A percentile compares a stretch with the other conserved stretches of the same genome.
Evolutionary conservation across 2,797 vertebrate genomes (phyloP).

Genomic region (Harpagifer antarcticus): DNA sequence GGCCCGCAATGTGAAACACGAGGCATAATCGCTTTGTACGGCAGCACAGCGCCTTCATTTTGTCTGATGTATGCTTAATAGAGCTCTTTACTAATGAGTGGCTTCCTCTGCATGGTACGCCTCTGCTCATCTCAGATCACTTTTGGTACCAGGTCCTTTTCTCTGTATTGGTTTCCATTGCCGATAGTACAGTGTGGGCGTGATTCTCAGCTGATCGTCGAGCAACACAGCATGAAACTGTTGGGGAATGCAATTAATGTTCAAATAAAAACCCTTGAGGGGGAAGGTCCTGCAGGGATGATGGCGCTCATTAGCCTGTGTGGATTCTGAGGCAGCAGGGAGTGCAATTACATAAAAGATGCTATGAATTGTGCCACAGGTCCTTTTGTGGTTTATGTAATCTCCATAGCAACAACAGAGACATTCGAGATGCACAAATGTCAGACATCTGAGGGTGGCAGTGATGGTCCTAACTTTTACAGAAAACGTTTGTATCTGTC

Average conservation of each 20-base stretch:
- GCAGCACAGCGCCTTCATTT: slow-evolving; percentile 35
- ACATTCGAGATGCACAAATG: slow-evolving; percentile 21
- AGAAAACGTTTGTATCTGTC: slow-evolving; percentile 12
- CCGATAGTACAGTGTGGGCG: too few relatives aligned
- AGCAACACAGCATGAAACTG: too few relatives aligned
- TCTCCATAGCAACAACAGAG: slow-evolving; percentile 35
- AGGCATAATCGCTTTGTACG: slow-evolving; percentile 16
- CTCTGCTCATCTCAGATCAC: too few relatives aligned
- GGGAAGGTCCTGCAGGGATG: background rate
- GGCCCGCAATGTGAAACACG: slow-evolving; percentile 57
- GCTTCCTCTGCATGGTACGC: too few relatives aligned
- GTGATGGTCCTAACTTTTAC: background rate
- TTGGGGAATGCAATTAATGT: too few relatives aligned
- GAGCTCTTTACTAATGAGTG: background rate
- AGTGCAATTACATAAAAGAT: background rate
- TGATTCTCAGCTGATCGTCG: too few relatives aligned
- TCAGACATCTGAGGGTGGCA: slow-evolving; percentile 8
- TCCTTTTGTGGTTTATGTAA: slow-evolving; percentile 7
- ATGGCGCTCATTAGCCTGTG: slow-evolving; percentile 2
- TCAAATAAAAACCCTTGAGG: too few relatives aligned
- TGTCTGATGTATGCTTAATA: slow-evolving; percentile 13
- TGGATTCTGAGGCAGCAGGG: background rate
- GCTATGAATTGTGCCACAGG: background rate
- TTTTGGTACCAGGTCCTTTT: too few relatives aligned
- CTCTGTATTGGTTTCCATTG: too few relatives aligned